phyloP scores from a whole-genome alignment of 2,888 invertebrate species.

The Empis stercorea region DNA sequence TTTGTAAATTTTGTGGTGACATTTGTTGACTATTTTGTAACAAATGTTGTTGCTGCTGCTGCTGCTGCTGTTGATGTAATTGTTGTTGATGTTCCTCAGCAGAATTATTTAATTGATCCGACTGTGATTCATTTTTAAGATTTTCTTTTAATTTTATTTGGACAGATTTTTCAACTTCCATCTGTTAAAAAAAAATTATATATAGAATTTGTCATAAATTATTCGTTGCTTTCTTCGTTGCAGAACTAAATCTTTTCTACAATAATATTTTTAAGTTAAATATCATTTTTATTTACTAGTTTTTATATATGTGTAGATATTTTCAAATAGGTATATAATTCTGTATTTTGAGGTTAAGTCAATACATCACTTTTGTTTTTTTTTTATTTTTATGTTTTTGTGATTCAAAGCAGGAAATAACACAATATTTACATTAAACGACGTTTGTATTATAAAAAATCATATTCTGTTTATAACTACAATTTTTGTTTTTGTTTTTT shows the following conservation, averaged over 20 bases:
- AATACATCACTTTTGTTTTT: too few species aligned
- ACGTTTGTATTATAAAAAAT: not conserved
- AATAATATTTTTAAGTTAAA: too few species aligned
- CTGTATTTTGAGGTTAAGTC: not conserved
- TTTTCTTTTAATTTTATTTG: too few species aligned
- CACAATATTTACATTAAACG: not conserved
- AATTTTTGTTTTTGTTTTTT: too few species aligned
- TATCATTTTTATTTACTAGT: too few species aligned
- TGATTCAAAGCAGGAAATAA: not conserved
- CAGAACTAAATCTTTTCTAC: too few species aligned
- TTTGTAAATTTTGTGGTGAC: constrained; percentile 4
- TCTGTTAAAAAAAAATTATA: constrained; percentile 28
- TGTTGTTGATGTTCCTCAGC: constrained; percentile 20
- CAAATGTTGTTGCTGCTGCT: constrained; percentile 21
- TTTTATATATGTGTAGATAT: too few species aligned
- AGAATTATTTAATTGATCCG: not conserved
- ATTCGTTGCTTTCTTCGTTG: too few species aligned
- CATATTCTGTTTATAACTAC: not conserved
- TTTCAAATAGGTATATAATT: too few species aligned
- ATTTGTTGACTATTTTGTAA: constrained; percentile 11
- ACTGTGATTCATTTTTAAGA: not conserved
- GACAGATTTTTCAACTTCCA: constrained; percentile 21
- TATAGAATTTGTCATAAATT: too few species aligned
- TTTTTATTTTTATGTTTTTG: too few species aligned
- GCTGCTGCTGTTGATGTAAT: constrained; percentile 18